Evolutionary conservation across 2,113 vertebrate genomes (phyloP).

Genomic region (Colistium nudipinnis): DNA sequence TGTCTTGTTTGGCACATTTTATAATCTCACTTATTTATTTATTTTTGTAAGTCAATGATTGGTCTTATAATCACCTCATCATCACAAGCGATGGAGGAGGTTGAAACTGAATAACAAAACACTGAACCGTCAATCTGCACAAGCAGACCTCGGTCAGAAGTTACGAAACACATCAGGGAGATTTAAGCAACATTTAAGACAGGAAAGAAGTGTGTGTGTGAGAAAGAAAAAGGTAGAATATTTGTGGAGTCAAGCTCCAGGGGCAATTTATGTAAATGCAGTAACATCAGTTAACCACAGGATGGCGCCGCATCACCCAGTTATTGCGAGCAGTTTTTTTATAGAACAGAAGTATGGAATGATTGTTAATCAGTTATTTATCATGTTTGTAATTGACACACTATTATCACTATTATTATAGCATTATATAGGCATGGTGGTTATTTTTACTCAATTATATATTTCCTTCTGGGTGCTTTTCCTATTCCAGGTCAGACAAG

Average conservation of each 20-base stretch:
- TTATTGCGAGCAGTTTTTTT: not conserved
- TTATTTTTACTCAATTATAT: too few species aligned
- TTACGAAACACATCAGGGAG: constrained; percentile 8
- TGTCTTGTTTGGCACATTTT: not conserved
- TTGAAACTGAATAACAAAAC: too few species aligned
- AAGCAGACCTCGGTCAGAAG: not conserved
- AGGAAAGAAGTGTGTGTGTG: not conserved
- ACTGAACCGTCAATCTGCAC: not conserved
- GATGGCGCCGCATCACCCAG: constrained; percentile 9
- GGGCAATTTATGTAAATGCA: not conserved
- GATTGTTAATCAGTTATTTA: not conserved
- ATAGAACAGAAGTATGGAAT: not conserved
- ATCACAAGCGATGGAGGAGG: too few species aligned
- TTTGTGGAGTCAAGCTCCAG: not conserved
- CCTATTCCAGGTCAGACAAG: not conserved
- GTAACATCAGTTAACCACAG: constrained; percentile 5
- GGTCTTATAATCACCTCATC: too few species aligned
- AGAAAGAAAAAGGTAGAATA: too few species aligned
- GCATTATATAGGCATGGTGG: too few species aligned
- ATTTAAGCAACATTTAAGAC: not conserved
- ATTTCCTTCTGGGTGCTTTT: too few species aligned
- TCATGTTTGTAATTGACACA: not conserved
- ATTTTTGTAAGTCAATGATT: too few species aligned
- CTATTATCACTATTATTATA: not conserved
- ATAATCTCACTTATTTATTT: not conserved